Evolutionary conservation across 2,888 invertebrate species (phyloP), one percentile per base, ranked within the genome.

Genomic region (Cryptocheilus praepositus): DNA sequence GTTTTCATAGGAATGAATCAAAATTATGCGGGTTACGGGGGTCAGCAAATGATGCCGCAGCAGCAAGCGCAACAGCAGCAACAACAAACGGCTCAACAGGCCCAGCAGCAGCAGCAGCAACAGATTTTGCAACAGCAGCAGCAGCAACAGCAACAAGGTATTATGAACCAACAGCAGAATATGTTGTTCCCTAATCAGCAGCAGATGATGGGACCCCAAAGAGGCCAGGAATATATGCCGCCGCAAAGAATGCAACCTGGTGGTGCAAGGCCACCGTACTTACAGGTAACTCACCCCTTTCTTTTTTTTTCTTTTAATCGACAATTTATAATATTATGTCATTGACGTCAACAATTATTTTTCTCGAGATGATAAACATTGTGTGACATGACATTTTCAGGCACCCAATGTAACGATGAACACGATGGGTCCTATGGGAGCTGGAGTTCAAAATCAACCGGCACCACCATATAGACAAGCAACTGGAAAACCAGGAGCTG

Each of bases 341-440:
- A n/a, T n/a, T n/a, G n/a, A n/a, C n/a, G n/a, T n/a, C n/a, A n/a
- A n/a, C n/a, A n/a, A n/a, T n/a, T n/a, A n/a, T n/a, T n/a, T n/a
- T n/a, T n/a, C n/a, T n/a, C n/a, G n/a, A n/a, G 13, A 46, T 4
- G 4, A 46, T 46, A 46, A 11, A 46, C 16, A 3, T 46, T 16
- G 13, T 46, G 3, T 3, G 5, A 46, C 11, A 53, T 4, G 36
- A 49, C 28, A 13, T 67, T 45, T 56, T 55, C 46, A 94, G 90
- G 94, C 95, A 2, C 95, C 96, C 0, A 96, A 96, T 86, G 96
- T 96, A 0, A 95, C 95, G 0, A 96, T 96, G 96, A 94, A 93
- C 61, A 91, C 93, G 0, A 93, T 94, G 92, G 93, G 93, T 72
- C 85, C 90, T 71, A 87, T 91, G 89, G 89, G 89, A 54, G 88